Conservation (phyloP, 2,113 vertebrate species). For the Oceanites oceanicus region DNA sequence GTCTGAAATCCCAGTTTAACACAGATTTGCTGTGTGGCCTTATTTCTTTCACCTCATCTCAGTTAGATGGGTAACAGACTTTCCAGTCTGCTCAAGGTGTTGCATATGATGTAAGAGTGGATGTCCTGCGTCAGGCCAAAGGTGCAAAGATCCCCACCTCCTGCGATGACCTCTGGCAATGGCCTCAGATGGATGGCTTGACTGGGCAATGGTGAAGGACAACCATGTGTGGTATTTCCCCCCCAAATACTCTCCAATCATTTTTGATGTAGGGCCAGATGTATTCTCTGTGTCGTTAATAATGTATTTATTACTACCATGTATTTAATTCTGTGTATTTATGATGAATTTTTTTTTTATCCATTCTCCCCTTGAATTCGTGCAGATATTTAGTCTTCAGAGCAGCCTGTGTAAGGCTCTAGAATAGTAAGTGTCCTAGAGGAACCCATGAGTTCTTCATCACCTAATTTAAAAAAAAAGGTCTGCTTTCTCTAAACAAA, state of each 20-base stretch:
- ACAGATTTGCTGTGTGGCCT: neutral
- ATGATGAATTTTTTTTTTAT: neutral
- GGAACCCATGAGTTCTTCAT: neutral
- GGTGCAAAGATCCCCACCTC: neutral
- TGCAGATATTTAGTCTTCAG: neutral
- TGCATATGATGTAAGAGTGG: rapidly evolving
- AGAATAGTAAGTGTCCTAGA: neutral
- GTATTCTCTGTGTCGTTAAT: neutral
- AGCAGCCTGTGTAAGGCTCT: neutral
- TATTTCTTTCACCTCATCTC: neutral
- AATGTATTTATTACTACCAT: neutral
- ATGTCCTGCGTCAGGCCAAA: neutral
- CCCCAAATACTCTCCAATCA: neutral
- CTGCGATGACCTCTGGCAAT: neutral
- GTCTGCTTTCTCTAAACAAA: neutral
- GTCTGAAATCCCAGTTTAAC: neutral
- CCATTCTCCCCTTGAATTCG: neutral
- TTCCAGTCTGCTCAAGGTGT: neutral
- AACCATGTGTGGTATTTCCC: neutral
- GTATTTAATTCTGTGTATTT: neutral
- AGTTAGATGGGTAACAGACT: neutral
- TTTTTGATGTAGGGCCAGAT: neutral
- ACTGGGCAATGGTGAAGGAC: neutral
- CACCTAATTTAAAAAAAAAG: neutral
- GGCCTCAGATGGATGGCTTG: neutral